Conservation (phyloP, 2,888 invertebrate species). For the Caenorhabditis zanzibari region DNA sequence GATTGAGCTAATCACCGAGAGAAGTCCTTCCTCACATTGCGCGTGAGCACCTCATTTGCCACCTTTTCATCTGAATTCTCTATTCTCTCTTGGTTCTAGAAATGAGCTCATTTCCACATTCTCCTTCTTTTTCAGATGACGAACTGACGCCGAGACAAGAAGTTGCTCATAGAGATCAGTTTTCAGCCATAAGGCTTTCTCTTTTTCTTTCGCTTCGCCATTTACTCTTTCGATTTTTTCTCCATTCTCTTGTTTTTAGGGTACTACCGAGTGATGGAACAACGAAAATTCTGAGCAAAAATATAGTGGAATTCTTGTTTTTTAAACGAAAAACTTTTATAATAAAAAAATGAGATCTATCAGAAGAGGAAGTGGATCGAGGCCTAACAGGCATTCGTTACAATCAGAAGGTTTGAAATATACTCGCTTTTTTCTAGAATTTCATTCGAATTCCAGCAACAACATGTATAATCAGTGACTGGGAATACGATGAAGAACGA, state of each 20-base stretch:
- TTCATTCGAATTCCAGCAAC: conserved; percentile 35
- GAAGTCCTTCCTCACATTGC: background rate
- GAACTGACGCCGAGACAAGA: background rate
- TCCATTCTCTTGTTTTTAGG: conserved; percentile 26
- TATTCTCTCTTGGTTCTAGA: conserved; percentile 1
- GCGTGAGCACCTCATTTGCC: conserved; percentile 55
- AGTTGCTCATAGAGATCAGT: conserved; percentile 34
- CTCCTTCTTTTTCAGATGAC: conserved; percentile 12
- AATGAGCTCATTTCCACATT: conserved; percentile 37
- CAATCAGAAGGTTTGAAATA: conserved; percentile 51
- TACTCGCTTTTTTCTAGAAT: too few species aligned
- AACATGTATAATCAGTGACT: conserved; percentile 61
- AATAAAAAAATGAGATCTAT: conserved; percentile 46
- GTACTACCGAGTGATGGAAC: conserved; percentile 17
- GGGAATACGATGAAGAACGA: conserved; percentile 55
- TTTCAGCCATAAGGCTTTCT: conserved; percentile 4
- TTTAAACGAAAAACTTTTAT: too few species aligned
- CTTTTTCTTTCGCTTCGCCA: background rate
- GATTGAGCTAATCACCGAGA: conserved; percentile 46
- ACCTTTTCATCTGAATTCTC: conserved; percentile 41
- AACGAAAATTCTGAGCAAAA: background rate
- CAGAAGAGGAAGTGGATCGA: conserved; percentile 36
- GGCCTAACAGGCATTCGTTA: conserved; percentile 44
- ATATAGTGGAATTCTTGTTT: conserved; percentile 8
- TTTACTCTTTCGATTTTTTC: background rate